Conservation (phyloP, 2,888 invertebrate species). For the Sthenelais limicola region DNA sequence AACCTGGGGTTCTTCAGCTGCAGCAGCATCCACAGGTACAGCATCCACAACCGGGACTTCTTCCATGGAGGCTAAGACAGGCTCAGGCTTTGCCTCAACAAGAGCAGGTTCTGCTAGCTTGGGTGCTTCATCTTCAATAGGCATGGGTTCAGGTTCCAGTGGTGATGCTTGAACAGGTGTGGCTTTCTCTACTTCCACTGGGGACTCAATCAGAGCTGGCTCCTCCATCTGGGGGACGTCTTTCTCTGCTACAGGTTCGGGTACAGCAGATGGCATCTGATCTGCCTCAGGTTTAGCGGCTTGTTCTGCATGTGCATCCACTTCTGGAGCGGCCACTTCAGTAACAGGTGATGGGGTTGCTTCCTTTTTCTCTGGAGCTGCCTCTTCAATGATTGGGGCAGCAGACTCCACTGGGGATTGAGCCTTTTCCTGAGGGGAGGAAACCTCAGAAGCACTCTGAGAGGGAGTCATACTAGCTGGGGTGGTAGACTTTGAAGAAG, state of each 20-base stretch:
- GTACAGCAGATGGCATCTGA: constrained; percentile 16
- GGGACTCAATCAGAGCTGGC: neutral
- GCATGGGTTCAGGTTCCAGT: neutral
- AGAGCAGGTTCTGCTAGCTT: constrained; percentile 1
- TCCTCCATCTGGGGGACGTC: neutral
- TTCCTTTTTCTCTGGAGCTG: constrained; percentile 41
- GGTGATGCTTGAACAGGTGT: neutral
- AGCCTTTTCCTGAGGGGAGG: constrained; percentile 23
- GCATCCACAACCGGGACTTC: neutral
- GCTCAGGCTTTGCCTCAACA: constrained; percentile 16
- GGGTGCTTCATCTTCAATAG: constrained; percentile 15
- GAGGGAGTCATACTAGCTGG: constrained; percentile 37
- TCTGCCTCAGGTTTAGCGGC: constrained; percentile 34
- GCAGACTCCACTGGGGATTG: constrained; percentile 27
- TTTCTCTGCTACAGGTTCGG: constrained; percentile 8
- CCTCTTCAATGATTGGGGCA: constrained; percentile 41
- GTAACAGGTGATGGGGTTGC: neutral
- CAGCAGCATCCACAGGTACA: constrained; percentile 39
- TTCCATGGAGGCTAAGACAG: neutral
- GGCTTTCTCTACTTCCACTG: neutral
- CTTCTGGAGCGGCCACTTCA: neutral
- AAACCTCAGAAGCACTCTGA: constrained; percentile 32
- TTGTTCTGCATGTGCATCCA: constrained; percentile 6
- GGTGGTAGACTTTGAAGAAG: constrained; percentile 18
- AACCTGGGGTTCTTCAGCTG: constrained; percentile 20